phyloP scores from a whole-genome alignment of 2,888 invertebrate species.

The Ormyrus rosae region DNA sequence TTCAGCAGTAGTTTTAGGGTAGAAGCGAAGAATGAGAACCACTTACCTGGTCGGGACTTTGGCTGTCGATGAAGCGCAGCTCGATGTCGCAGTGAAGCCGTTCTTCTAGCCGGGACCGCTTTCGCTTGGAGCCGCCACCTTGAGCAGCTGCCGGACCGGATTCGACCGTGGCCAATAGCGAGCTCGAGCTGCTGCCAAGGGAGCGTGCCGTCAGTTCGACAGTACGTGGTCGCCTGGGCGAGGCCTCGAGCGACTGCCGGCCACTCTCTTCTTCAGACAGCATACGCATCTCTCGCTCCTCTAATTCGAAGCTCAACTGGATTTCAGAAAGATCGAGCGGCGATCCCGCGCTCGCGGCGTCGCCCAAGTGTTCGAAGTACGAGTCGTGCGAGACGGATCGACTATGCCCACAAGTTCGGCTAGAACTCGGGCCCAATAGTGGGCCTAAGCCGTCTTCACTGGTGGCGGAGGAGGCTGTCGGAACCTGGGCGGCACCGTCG shows the following conservation, averaged over 20 bases:
- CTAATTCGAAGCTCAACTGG: conserved; percentile 88
- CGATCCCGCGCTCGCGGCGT: conserved; percentile 77
- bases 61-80: conserved; percentile 89
- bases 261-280: conserved; percentile 89
- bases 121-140: conserved; percentile 75
- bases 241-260: conserved; percentile 74
- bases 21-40: no score
- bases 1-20: background rate
- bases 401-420: conserved; percentile 76
- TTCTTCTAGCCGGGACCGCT: conserved; percentile 85
- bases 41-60: conserved; percentile 81
- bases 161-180: no score
- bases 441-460: conserved; percentile 69
- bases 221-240: conserved; percentile 68
- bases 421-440: conserved; percentile 73
- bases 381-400: conserved; percentile 94
- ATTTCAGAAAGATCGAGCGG: conserved; percentile 88
- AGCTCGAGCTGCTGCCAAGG: conserved; percentile 53
- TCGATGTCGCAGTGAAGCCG: conserved; percentile 82
- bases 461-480: conserved; percentile 79
- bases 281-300: conserved; percentile 90
- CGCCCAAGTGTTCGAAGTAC: conserved; percentile 89
- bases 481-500: conserved; percentile 63
- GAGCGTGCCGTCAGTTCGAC: conserved; percentile 58
- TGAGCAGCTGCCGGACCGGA: no score